Evolutionary conservation across 23 tunicate species (phyloP).

Genomic region (Ciona savignyi): DNA sequence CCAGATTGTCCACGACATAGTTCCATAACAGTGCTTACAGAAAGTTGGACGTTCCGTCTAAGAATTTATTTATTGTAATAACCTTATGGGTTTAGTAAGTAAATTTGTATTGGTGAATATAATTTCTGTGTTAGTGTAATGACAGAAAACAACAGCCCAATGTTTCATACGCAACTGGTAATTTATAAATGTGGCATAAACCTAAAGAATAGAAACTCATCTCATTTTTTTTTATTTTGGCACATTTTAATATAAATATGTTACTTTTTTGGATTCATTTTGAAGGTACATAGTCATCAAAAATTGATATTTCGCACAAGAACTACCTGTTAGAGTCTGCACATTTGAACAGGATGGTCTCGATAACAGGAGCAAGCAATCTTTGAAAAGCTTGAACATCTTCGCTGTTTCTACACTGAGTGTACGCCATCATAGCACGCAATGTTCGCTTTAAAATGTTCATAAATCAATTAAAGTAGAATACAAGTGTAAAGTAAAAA

Average conservation of each 20-base stretch:
- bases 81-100: not conserved
- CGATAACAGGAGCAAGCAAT: conserved; percentile 74
- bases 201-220: no score
- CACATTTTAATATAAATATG: no score
- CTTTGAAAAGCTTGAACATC: conserved; percentile 59
- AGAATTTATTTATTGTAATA: not conserved
- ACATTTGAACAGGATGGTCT: conserved; percentile 77
- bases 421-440: conserved; percentile 88
- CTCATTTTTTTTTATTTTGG: no score
- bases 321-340: conserved; percentile 84
- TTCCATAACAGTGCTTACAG: conserved; percentile 91
- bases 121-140: not conserved
- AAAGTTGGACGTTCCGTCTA: conserved; percentile 83
- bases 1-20: conserved; percentile 90
- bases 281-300: no score
- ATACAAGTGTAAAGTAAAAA: no score
- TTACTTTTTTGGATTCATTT: no score
- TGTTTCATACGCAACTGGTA: not conserved
- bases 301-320: no score
- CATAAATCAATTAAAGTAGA: no score
- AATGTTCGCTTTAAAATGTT: conserved; percentile 53
- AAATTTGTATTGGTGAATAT: not conserved
- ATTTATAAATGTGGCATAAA: no score
- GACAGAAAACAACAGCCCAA: not conserved
- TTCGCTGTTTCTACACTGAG: conserved; percentile 58